Conservation (phyloP, 2,113 vertebrate genomes). For the Cricetomys ansorgei region DNA sequence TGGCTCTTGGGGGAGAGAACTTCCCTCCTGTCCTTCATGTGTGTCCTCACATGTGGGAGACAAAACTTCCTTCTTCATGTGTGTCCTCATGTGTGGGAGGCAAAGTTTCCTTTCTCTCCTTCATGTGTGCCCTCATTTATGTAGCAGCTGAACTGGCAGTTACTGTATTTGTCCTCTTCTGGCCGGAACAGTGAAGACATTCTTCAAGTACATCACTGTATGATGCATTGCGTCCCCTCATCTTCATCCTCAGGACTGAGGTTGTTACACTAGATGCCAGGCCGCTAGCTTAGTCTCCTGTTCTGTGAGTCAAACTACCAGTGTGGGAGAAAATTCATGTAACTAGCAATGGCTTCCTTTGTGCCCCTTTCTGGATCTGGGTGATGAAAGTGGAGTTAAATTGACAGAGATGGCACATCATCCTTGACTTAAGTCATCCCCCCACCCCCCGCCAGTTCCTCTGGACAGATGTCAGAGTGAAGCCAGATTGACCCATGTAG, state of each 20-base stretch:
- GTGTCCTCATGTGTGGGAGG: background rate
- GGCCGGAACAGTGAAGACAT: background rate
- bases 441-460: slow-evolving; percentile 94
- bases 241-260: slow-evolving; percentile 96
- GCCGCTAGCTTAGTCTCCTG: slow-evolving; percentile 90
- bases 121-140: background rate
- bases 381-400: slow-evolving; percentile 95
- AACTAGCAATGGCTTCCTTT: slow-evolving; percentile 90
- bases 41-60: background rate
- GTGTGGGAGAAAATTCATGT: slow-evolving; percentile 97
- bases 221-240: slow-evolving; percentile 74
- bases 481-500: slow-evolving; percentile 95
- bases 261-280: slow-evolving; percentile 94
- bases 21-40: too few relatives aligned
- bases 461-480: slow-evolving; percentile 97
- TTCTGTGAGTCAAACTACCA: slow-evolving; percentile 92
- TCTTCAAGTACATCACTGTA: background rate
- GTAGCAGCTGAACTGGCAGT: background rate
- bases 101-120: background rate
- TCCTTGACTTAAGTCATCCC: slow-evolving; percentile 96
- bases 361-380: slow-evolving; percentile 95
- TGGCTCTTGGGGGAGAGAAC: background rate
- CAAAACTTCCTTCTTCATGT: background rate
- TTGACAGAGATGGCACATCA: slow-evolving; percentile 91
- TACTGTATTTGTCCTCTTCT: background rate